Evolutionary conservation across 2,797 vertebrate species (phyloP), one percentile per base, ranked within the genome.

Genomic region (Sebastes cheni): DNA sequence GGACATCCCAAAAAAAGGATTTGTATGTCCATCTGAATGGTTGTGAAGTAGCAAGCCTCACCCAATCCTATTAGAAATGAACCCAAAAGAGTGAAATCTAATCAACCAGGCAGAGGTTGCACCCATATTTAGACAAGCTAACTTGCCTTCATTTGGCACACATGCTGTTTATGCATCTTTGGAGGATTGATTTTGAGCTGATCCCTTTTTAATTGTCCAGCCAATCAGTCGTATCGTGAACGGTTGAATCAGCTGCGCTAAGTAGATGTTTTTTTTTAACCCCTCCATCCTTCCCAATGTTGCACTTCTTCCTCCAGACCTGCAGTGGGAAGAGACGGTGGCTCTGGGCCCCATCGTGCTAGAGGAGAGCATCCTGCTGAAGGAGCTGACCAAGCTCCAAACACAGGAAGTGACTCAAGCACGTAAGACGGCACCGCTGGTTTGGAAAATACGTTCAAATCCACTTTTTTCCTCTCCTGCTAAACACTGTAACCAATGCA

Each of bases 291-390:
- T 30, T 1, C n/a, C 5, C 4, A 32, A 52, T 25, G 10, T 78
- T n/a, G 16, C 16, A 34, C 25, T 29, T 58, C 58, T 78, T 68
- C n/a, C 36, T 72, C 9, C 50, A 86, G 92, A 59, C 8, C 5
- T 27, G 25, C 71, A 29, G 12, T 87, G 88, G 89, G 89, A 87
- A 46, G 88, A 25, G 6, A 75, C 42, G 0, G 85, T 71, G 0
- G 50, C 60, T 18, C 42, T 93, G n/a, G 91, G 91, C 12, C 93
- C 92, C 5, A 79, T 95, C 73, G 46, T 82, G n/a, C 34, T 92
- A 67, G 23, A 85, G 77, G 71, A 77, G 10, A 20, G 3, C 20
- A 2, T 62, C 23, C 34, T 34, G 74, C 4, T 5, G 2, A 73
- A 79, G 13, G 70, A 72, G n/a, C 62, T 59, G 58, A 30, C 67